These are phyloP conservation scores for Leptobrachium leishanense DNA, from an alignment of 2,113 vertebrate species.

Conservation along the genomic window DNA sequence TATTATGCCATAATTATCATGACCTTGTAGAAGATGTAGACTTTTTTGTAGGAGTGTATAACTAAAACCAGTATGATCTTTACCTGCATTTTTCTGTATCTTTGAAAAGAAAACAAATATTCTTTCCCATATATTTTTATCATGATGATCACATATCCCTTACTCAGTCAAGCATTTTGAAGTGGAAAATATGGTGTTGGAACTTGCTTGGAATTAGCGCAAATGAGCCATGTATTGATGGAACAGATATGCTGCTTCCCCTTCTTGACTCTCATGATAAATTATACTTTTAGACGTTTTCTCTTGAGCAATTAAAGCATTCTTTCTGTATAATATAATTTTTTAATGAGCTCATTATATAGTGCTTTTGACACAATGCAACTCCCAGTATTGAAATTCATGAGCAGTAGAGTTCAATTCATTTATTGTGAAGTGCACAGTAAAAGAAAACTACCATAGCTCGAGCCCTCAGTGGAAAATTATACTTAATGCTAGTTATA, in stretches of 20 bases:
- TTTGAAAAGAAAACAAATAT: neutral
- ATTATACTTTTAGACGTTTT: slow-evolving; percentile 12
- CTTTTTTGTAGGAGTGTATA: too few species aligned
- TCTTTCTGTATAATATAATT: slow-evolving; percentile 1
- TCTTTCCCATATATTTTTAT: slow-evolving; percentile 24
- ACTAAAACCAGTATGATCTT: too few species aligned
- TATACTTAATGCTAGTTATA: too few species aligned
- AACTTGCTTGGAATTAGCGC: slow-evolving; percentile 21
- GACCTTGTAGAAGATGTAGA: too few species aligned
- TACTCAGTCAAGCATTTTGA: slow-evolving; percentile 16
- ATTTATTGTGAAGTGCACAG: neutral
- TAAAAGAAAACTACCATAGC: too few species aligned
- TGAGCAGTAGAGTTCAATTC: neutral
- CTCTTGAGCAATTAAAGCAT: neutral
- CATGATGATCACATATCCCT: slow-evolving; percentile 17
- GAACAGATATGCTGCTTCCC: slow-evolving; percentile 20
- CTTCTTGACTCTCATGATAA: slow-evolving; percentile 13
- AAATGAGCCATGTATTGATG: slow-evolving; percentile 30
- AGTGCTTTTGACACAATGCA: neutral
- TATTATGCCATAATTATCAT: too few species aligned
- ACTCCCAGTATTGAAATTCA: neutral
- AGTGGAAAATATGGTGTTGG: slow-evolving; percentile 10
- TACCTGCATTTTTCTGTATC: neutral
- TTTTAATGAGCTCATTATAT: neutral
- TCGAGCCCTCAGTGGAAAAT: too few species aligned